These are phyloP conservation scores for Phalacrocorax pelagicus DNA, from an alignment of 2,113 vertebrate species.

Conservation along the genomic window DNA sequence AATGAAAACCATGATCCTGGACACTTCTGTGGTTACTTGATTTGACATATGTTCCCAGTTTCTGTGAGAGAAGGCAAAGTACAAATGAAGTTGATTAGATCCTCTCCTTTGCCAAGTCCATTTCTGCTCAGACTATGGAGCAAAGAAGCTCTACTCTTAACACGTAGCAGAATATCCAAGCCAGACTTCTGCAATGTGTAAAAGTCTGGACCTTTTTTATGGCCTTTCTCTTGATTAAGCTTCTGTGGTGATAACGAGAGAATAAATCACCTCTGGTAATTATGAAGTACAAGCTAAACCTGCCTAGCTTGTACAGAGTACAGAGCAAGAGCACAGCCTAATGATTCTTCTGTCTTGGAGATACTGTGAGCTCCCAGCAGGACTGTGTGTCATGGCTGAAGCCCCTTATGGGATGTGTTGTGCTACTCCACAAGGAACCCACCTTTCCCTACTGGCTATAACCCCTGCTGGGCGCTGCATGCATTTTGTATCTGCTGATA, in stretches of 20 bases:
- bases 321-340: background rate
- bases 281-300: background rate
- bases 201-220: background rate
- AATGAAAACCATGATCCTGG: background rate
- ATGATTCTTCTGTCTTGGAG: background rate
- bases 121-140: background rate
- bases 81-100: conserved; percentile 29
- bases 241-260: conserved; percentile 12
- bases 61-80: background rate
- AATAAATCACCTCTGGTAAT: conserved; percentile 3
- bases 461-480: background rate
- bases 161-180: background rate
- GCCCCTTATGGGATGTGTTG: background rate
- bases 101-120: background rate
- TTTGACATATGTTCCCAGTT: conserved; percentile 17
- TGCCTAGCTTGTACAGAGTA: background rate
- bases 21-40: background rate
- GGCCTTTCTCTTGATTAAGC: conserved; percentile 2
- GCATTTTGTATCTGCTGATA: background rate
- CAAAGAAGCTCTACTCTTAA: background rate
- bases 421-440: background rate
- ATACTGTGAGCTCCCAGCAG: background rate
- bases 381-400: background rate
- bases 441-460: background rate
- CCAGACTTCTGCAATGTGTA: background rate